Evolutionary conservation across 2,113 vertebrate species (phyloP).

Genomic region (Andinoacara biseriatus): DNA sequence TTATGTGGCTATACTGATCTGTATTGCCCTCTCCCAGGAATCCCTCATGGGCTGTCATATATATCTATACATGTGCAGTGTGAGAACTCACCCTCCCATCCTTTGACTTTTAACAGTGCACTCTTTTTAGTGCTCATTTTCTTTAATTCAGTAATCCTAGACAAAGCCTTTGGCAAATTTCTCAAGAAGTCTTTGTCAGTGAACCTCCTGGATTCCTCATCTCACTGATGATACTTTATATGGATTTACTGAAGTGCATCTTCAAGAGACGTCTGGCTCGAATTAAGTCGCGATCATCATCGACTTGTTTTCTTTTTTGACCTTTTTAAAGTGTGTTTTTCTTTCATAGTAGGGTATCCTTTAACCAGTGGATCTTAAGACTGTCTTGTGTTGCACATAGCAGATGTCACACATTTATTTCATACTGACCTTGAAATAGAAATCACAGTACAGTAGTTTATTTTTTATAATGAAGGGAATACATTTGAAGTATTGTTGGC

Average conservation of each 20-base stretch:
- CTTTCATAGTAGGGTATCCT: constrained; percentile 46
- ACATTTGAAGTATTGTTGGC: constrained; percentile 55
- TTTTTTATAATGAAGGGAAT: constrained; percentile 75
- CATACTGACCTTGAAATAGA: constrained; percentile 73
- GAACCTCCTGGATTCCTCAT: constrained; percentile 4
- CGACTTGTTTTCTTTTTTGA: constrained; percentile 13
- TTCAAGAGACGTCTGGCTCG: constrained; percentile 47
- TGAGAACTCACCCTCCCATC: constrained; percentile 8
- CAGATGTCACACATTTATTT: constrained; percentile 63
- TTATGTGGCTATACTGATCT: constrained; percentile 10
- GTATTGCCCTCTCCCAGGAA: not conserved
- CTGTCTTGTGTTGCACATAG: constrained; percentile 73
- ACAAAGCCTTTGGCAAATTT: constrained; percentile 34
- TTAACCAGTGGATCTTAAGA: constrained; percentile 52
- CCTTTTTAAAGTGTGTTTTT: constrained; percentile 42
- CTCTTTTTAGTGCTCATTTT: constrained; percentile 27
- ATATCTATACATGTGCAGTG: constrained; percentile 25
- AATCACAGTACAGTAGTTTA: constrained; percentile 54
- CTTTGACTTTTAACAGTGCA: constrained; percentile 39
- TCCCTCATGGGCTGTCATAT: not conserved
- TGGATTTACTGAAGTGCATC: constrained; percentile 47
- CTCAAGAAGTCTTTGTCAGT: constrained; percentile 1
- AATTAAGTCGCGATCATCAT: constrained; percentile 36
- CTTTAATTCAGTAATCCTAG: constrained; percentile 19
- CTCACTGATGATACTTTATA: constrained; percentile 34